Conservation (phyloP, 2,797 vertebrate species). For the Melanotaenia nigrans region DNA sequence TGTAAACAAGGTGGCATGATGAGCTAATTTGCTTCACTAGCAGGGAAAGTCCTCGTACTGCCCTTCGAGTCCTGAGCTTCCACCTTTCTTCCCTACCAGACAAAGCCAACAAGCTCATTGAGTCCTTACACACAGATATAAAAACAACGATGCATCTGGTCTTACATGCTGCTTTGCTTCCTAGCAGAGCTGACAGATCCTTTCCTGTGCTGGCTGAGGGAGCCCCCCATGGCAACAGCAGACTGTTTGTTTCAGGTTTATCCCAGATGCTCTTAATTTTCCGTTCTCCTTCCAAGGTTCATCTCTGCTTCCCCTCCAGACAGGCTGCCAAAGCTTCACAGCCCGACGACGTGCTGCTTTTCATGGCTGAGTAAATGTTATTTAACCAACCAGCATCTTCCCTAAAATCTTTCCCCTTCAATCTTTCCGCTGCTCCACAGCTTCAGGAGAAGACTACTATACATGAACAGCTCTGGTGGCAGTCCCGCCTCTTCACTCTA, state of each 20-base stretch:
- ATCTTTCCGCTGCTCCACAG: slow-evolving; percentile 32
- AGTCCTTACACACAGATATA: slow-evolving; percentile 19
- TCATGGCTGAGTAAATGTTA: slow-evolving; percentile 48
- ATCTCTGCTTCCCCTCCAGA: slow-evolving; percentile 51
- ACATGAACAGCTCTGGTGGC: slow-evolving; percentile 48
- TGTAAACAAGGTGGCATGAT: slow-evolving; percentile 8
- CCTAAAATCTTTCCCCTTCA: slow-evolving; percentile 4
- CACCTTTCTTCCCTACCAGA: background rate
- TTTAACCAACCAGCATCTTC: slow-evolving; percentile 27
- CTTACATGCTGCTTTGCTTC: slow-evolving; percentile 82
- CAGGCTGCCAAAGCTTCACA: slow-evolving; percentile 27
- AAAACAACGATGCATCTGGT: slow-evolving; percentile 32
- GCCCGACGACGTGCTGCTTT: slow-evolving; percentile 7
- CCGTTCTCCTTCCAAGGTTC: slow-evolving; percentile 41
- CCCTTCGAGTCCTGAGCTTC: slow-evolving; percentile 17
- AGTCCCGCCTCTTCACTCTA: slow-evolving; percentile 68
- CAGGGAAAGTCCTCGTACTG: slow-evolving; percentile 20
- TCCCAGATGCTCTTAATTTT: slow-evolving; percentile 43
- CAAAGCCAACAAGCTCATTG: background rate
- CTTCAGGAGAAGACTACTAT: slow-evolving; percentile 36
- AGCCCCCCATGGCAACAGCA: slow-evolving; percentile 77
- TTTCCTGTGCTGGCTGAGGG: slow-evolving; percentile 77
- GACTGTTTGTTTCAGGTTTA: slow-evolving; percentile 38
- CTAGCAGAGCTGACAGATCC: slow-evolving; percentile 59
- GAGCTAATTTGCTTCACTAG: slow-evolving; percentile 29